Base-by-base conservation (phyloP, 2,113 vertebrate genomes). In the Todiramphus saurophagus region DNA sequence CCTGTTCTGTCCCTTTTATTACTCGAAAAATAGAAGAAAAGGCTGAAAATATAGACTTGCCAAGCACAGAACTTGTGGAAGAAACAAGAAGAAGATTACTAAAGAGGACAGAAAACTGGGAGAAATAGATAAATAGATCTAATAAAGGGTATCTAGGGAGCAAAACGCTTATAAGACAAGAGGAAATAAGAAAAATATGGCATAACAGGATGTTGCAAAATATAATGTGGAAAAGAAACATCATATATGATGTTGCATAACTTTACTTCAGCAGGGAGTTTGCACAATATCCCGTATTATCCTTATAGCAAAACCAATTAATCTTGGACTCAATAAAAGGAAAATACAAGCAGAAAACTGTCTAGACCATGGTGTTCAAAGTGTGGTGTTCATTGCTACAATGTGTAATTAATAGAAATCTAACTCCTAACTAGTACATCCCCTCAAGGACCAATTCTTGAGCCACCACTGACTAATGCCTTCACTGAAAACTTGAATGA, bases 201-300 rank as follows among this genome's bases (percentile, higher is more conserved):
- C 10, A 18, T 44, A 67, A 70, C 5, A 48, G 8, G 14, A 53
- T 75, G 20, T 74, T 59, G 16, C 2, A 59, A 62, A 37, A 68
- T 35, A 63, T 21, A 48, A 35, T 9, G 20, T 55, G 13, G 18
- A 78, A 73, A 33, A 80, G 21, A 83, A 87, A 78, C 37, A 5
- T 37, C 5, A 31, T 23, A 43, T 37, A 30, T 46, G 5, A 5
- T 33, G 6, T 63, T 0, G 0, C 10, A 33, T 39, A 55, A 23
- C 20, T 53, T 48, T 27, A 50, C 39, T 68, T 77, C 31, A 69
- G 8, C n/a, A 55, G 67, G 10, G 33, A 87, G 37, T 68, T 88
- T 55, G 27, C 17, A 43, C 6, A 30, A 18, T 58, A 68, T 35
- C 33, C 7, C 3, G 7, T 68, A 33, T 37, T 69, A 43, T 30